Base-by-base conservation (phyloP, 2,797 vertebrate species). In the Poeciliopsis turneri region DNA sequence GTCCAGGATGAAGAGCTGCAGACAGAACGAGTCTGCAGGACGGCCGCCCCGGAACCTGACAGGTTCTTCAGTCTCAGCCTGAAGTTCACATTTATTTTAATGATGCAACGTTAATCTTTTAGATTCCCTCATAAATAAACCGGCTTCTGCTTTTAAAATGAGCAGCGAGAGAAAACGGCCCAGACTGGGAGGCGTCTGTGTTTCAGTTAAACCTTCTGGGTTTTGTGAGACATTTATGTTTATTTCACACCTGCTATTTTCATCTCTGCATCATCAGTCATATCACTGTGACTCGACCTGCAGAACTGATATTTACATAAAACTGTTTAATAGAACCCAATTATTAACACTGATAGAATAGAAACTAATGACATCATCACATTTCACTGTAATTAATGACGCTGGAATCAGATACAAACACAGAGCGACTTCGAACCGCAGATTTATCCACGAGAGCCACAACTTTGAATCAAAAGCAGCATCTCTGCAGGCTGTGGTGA, bases 341-440 rank as follows among this genome's bases (percentile, higher is more conserved):
- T 57, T 61, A 10, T 23, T n/a, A 3, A n/a, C 53, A 12, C 15
- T 18, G 49, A 51, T 2, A 25, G 23, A 53, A 53, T 2, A 23
- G 49, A 51, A 51, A 51, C 49, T 2, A 3, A 53, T 23, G 9
- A 8, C 8, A 53, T 53, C 8, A 53, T 28, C 55, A 28, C 55
- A 57, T 57, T 57, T 57, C n/a, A 57, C 55, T 4, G 10, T 57
- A 12, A 28, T 57, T 13, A 13, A 0, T n/a, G 28, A 18, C 18
- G 0, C 0, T 20, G 6, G 72, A 75, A 73, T 68, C 46, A 76
- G 69, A 71, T 25, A 28, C 53, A 28, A 28, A 33, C 57, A 18
- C 28, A 51, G 5, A 36, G 80, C 81, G 33, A 53, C 87, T 88
- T 9, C 1, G 7, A 39, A 39, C 39, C 39, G 39, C 39, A 39